Base-by-base conservation (phyloP, 2,797 vertebrate species). In the Botia almorhae region DNA sequence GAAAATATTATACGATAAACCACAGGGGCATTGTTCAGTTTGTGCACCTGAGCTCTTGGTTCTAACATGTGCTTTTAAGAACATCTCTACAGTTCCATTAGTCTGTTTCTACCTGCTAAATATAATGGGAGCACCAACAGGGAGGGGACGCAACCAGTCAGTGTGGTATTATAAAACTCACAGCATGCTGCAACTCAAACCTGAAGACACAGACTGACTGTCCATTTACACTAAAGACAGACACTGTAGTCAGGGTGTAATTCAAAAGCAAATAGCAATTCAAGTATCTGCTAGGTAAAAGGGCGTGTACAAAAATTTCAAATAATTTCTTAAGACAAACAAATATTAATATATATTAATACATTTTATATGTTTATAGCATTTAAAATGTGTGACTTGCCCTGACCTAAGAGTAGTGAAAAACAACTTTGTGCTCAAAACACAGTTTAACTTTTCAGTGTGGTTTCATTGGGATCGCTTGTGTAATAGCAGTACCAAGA, bases 31-130 rank as follows among this genome's bases (percentile, higher is more conserved):
- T 33, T 33, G 3, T 33, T 33, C 33, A 3, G n/a, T 58, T 67
- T 80, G 10, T 65, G 55, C 13, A 69, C 39, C 39, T 68, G 23
- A 19, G 17, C 29, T 74, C 26, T 61, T n/a, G 2, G 14, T 55
- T 69, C 8, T 21, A 74, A 61, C 7, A 8, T 19, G 29, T 17
- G 61, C 39, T 58, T 48, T 69, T 60, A 70, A 69, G 33, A 58
- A 16, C 21, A 70, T 46, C 46, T 76, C 33, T 56, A 61, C 67
- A 58, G 55, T 51, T 76, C 60, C 68, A 76, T 82, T 82, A 82
- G 64, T 67, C 69, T 50, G 68, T 70, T 33, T 76, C 8, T 56
- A 12, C 48, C 68, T 16, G 43, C 58, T 33, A 60, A 65, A 14
- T 16, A 17, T 56, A 29, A 65, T 48, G 26, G 17, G 61, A 64